Evolutionary conservation across 2,888 invertebrate species (phyloP), one percentile per base, ranked within the genome.

Genomic region (Eupelmus urozonus): DNA sequence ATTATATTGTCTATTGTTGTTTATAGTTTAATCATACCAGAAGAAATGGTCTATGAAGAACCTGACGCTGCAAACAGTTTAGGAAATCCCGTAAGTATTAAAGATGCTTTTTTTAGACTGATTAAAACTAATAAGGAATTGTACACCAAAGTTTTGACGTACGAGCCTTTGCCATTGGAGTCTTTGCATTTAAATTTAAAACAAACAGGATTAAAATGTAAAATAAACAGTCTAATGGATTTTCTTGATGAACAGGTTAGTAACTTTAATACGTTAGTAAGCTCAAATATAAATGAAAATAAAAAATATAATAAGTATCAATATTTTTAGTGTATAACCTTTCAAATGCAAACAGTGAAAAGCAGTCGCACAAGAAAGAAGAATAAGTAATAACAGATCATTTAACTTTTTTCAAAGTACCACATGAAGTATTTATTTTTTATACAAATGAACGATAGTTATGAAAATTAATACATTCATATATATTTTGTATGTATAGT

Each of bases 211-310:
- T 87, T 91, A 7, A 91, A 90, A 82, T 90, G 90, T 77, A 90
- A 90, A 29, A 82, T 89, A 57, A 87, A 87, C 59, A 87, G 87
- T 53, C 84, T 92, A 0, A 90, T 91, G 87, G 89, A 91, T 77
- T 91, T 90, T 80, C 84, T 92, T 25, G 92, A 92, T 87, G 90
- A 92, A 80, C 88, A 91, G 86, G 91, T 91, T 80, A 81, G 81
- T 76, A n/a, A n/a, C n/a, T n/a, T n/a, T n/a, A n/a, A n/a, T n/a
- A n/a, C n/a, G n/a, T n/a, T n/a, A n/a, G n/a, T n/a, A n/a, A n/a
- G n/a, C n/a, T n/a, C n/a, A n/a, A n/a, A n/a, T n/a, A n/a, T 29
- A 23, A 2, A 51, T n/a, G 18, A 45, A 63, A 60, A 20, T 73
- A 57, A n/a, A n/a, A n/a, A n/a, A n/a, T n/a, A n/a, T n/a, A n/a